A percentile compares a stretch with the other conserved stretches of the same genome.
Evolutionary conservation across 2,797 vertebrate species (phyloP).

Genomic region (Mycteria americana): DNA sequence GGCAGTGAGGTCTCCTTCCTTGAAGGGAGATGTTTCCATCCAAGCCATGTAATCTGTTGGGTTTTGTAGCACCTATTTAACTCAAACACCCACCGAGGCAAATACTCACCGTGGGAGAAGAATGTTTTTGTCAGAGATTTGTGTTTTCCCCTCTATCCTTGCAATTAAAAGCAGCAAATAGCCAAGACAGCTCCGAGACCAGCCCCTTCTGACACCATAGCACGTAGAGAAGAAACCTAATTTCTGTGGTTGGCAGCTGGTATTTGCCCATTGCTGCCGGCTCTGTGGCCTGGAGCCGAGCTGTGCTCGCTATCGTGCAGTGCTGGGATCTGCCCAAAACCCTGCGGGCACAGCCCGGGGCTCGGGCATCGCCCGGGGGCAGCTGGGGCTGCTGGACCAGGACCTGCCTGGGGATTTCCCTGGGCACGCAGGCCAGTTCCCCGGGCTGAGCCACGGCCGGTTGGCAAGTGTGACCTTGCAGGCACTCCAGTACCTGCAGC

Average conservation of each 20-base stretch:
- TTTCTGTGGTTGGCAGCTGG: constrained; percentile 9
- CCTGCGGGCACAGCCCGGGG: neutral
- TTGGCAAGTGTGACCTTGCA: neutral
- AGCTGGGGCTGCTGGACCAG: neutral
- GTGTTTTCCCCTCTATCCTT: neutral
- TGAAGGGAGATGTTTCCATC: neutral
- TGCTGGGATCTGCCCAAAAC: neutral
- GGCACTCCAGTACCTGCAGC: neutral
- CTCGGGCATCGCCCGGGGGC: neutral
- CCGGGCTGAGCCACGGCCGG: neutral
- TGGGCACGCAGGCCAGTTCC: neutral
- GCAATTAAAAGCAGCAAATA: neutral
- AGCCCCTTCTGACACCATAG: neutral
- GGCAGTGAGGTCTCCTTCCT: fast-evolving
- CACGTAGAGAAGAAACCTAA: neutral
- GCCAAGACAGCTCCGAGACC: neutral
- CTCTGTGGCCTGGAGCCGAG: neutral
- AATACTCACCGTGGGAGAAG: neutral
- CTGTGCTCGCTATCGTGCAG: neutral
- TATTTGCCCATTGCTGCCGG: neutral
- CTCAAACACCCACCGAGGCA: fast-evolving
- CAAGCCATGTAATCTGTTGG: neutral
- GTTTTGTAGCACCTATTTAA: neutral
- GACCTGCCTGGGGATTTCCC: neutral
- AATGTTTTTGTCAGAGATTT: neutral